Conservation (phyloP, 2,888 invertebrate species). For the Noctua janthina region DNA sequence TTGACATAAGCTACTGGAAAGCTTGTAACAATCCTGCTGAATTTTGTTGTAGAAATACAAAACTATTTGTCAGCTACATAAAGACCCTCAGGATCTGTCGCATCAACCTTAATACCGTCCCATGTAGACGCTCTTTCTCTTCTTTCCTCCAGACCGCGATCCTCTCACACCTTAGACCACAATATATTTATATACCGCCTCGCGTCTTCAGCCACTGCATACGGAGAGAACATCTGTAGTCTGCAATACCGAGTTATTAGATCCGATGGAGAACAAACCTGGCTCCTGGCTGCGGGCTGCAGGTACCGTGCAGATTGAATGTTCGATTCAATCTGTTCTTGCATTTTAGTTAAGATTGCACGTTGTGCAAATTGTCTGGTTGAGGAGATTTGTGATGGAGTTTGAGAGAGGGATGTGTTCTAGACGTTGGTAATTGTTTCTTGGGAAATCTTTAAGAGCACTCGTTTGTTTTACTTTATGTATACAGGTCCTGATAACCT, state of each 20-base stretch:
- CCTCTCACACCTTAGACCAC: conserved; percentile 5
- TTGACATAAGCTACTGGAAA: too few species aligned
- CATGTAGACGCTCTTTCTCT: not conserved
- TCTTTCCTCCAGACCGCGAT: conserved; percentile 13
- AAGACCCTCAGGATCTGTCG: too few species aligned
- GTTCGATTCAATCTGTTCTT: conserved; percentile 51
- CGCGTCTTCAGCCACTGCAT: conserved; percentile 58
- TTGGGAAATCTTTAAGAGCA: not conserved
- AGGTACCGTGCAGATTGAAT: conserved; percentile 57
- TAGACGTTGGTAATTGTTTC: not conserved
- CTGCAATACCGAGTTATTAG: conserved; percentile 72
- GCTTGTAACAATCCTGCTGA: too few species aligned
- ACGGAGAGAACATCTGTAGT: conserved; percentile 72
- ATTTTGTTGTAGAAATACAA: too few species aligned
- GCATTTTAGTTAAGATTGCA: conserved; percentile 35
- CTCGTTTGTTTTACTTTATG: not conserved
- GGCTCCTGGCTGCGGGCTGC: conserved; percentile 26
- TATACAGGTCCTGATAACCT: not conserved
- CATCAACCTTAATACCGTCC: too few species aligned
- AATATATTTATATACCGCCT: conserved; percentile 58
- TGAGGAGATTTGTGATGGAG: not conserved
- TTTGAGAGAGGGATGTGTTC: not conserved
- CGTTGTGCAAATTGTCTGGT: conserved; percentile 32
- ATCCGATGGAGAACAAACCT: conserved; percentile 68
- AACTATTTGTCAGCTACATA: too few species aligned